phyloP scores from a whole-genome alignment of 2,888 invertebrate species.

The Drosophila kambysellisi region DNA sequence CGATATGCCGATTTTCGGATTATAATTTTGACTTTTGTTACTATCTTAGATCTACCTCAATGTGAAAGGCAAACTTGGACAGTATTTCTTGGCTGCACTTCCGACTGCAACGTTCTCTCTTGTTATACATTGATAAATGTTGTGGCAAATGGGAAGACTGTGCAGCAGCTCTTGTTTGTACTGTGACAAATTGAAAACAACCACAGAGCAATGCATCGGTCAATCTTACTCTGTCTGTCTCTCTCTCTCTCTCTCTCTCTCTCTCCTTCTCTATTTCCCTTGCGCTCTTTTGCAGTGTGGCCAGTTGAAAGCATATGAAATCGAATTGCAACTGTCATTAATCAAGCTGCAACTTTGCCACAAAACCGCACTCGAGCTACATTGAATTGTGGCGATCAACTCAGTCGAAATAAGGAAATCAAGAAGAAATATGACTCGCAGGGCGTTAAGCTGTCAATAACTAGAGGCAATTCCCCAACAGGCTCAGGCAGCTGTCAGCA shows the following conservation, averaged over 20 bases:
- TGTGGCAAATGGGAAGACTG: slow-evolving; percentile 40
- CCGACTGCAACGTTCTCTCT: no score
- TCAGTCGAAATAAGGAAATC: slow-evolving; percentile 23
- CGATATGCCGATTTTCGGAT: no score
- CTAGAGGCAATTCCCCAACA: slow-evolving; percentile 27
- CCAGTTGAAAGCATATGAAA: slow-evolving; percentile 57
- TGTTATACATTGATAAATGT: slow-evolving; percentile 40
- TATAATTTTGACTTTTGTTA: no score
- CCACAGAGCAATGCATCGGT: slow-evolving; percentile 34
- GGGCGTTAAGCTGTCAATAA: slow-evolving; percentile 38
- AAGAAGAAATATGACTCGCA: slow-evolving; percentile 19
- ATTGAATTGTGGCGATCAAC: slow-evolving; percentile 22
- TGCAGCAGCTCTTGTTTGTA: slow-evolving; percentile 50
- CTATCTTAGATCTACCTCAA: no score
- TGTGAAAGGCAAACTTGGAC: no score
- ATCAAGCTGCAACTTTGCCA: slow-evolving; percentile 64
- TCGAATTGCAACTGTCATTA: slow-evolving; percentile 63
- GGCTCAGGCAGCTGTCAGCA: neutral
- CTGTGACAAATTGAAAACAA: slow-evolving; percentile 53
- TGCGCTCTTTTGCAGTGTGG: slow-evolving; percentile 9
- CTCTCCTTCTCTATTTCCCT: neutral
- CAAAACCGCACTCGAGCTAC: slow-evolving; percentile 40
- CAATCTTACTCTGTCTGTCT: neutral
- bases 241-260: neutral
- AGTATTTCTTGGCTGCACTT: no score